Evolutionary conservation across 2,888 invertebrate species (phyloP).

Genomic region (Drosophila recens): DNA sequence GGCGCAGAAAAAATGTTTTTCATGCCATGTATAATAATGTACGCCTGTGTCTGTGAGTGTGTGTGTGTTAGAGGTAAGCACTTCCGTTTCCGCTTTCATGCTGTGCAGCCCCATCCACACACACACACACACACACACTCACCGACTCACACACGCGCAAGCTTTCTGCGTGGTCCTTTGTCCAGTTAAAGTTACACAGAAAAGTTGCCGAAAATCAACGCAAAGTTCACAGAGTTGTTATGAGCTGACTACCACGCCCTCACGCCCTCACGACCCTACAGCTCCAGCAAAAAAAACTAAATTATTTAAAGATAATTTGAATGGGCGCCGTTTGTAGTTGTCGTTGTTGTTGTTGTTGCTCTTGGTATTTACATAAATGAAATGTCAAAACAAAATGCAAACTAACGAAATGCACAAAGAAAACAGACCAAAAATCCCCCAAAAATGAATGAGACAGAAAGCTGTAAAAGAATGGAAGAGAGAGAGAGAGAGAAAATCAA

Average conservation of each 20-base stretch:
- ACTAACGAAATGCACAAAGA: conserved; percentile 53
- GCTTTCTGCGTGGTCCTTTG: conserved; percentile 41
- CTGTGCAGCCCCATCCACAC: conserved; percentile 39
- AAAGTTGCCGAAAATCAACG: conserved; percentile 26
- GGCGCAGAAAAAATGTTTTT: conserved; percentile 62
- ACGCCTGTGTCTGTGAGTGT: conserved; percentile 34
- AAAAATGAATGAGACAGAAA: conserved; percentile 16
- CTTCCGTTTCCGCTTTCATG: conserved; percentile 79
- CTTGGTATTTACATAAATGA: conserved; percentile 74
- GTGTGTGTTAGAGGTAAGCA: conserved; percentile 68
- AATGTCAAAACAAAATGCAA: conserved; percentile 72
- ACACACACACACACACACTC: conserved; percentile 26
- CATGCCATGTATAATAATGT: conserved; percentile 61
- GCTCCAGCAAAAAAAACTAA: conserved; percentile 51
- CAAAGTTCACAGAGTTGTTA: conserved; percentile 44
- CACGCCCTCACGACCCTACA: conserved; percentile 19
- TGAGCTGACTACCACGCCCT: conserved; percentile 27
- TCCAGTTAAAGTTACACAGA: conserved; percentile 33
- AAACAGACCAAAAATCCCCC: conserved; percentile 17
- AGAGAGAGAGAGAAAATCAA: conserved; percentile 26
- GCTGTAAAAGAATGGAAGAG: background rate
- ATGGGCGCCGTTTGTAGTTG: conserved; percentile 61
- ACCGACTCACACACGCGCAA: background rate
- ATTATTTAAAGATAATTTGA: conserved; percentile 79
- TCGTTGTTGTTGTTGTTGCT: conserved; percentile 47